These are phyloP conservation scores for Drosophila macrospina DNA, from an alignment of 2,888 invertebrate species.

Conservation along the genomic window DNA sequence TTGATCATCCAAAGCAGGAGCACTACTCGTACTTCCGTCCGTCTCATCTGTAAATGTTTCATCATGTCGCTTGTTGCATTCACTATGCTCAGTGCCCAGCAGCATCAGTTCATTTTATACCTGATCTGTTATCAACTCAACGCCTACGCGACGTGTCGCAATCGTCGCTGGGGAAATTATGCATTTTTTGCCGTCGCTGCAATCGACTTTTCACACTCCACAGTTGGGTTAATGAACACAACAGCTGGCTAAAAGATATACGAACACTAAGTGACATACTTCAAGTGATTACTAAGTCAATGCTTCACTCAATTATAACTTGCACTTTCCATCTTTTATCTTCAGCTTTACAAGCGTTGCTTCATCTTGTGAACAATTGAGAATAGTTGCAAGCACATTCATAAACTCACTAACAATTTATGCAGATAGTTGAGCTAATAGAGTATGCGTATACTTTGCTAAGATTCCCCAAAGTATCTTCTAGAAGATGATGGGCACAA, in stretches of 20 bases:
- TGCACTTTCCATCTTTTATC: background rate
- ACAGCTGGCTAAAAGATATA: conserved; percentile 5
- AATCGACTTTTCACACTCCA: conserved; percentile 1
- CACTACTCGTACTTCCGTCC: background rate
- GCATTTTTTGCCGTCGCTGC: conserved; percentile 23
- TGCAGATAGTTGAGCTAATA: no score
- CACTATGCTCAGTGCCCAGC: background rate
- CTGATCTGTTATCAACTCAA: conserved; percentile 21
- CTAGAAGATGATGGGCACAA: no score
- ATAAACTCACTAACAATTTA: no score
- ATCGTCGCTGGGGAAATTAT: background rate
- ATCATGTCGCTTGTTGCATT: background rate
- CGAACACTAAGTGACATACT: background rate
- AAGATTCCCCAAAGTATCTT: background rate
- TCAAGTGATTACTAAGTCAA: background rate
- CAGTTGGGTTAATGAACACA: conserved; percentile 17
- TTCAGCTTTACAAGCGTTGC: conserved; percentile 1
- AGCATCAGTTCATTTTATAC: conserved; percentile 32
- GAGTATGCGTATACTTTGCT: no score
- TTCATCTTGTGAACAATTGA: background rate
- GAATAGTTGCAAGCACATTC: no score
- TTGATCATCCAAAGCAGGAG: background rate
- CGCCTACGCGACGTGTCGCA: conserved; percentile 30
- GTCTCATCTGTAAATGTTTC: conserved; percentile 12
- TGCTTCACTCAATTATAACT: background rate